Base-by-base conservation (phyloP, 2,888 invertebrate species). In the Scotopteryx bipunctaria region DNA sequence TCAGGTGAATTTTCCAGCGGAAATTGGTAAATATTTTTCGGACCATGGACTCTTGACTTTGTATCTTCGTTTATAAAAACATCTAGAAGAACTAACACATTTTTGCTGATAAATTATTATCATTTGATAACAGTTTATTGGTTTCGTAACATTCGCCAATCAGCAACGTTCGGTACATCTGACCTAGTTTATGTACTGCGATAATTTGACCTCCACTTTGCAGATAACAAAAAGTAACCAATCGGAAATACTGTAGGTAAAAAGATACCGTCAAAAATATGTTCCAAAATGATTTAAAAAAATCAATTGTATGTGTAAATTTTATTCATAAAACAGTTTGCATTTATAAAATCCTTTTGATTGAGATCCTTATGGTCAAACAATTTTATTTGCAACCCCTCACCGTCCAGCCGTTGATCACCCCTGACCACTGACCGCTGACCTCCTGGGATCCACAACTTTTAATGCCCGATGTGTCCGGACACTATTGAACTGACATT, bases 401-500 rank as follows among this genome's bases (percentile, higher is more conserved):
- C 68, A 56, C 17, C 52, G 69, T 61, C 67, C 64, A 73, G 66
- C 84, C 87, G 87, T 87, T 88, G 82, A 75, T 77, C 86, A 88
- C 86, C 88, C 76, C 76, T 86, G 86, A 81, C 86, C 87, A 71
- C 57, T 78, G 79, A 69, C 74, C 76, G 66, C 60, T 79, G 81
- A 85, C 86, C 86, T 81, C 76, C 68, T 83, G 85, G 81, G 83
- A 86, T 74, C 66, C 66, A 67, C 72, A 71, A 76, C 78, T 78
- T 71, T 80, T 70, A 61, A 63, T 41, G 58, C 57, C 57, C 17
- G 33, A 41, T 36, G 15, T 23, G 15, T 29, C 9, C 40, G 32
- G 27, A 31, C 13, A n/a, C 21, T 27, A 63, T 66, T 23, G n/a
- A 31, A 52, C 60, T 66, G 78, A 76, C 80, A 79, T 78, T 81